Evolutionary conservation across 2,888 invertebrate genomes (phyloP).

Genomic region (Drosophila acutilabella): DNA sequence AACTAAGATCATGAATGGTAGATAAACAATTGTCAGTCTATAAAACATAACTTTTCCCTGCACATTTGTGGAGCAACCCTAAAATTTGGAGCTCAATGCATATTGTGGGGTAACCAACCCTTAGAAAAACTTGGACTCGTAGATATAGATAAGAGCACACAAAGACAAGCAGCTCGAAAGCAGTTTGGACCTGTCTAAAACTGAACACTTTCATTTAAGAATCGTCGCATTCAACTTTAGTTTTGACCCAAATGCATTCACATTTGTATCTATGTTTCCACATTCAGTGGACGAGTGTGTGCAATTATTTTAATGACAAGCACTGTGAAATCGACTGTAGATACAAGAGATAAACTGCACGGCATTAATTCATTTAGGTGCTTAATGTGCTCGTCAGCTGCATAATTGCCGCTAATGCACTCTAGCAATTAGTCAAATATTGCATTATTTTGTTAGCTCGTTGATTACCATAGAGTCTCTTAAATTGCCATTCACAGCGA

Average conservation of each 20-base stretch:
- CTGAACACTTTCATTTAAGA: constrained; percentile 22
- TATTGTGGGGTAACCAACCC: neutral
- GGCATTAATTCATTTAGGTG: constrained; percentile 45
- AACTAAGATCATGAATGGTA: neutral
- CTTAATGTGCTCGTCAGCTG: constrained; percentile 42
- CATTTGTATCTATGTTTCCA: constrained; percentile 18
- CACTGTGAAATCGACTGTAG: constrained; percentile 20
- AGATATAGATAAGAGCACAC: constrained; percentile 25
- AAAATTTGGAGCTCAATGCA: neutral
- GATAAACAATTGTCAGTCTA: neutral
- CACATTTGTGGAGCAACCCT: constrained; percentile 20
- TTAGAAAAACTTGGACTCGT: neutral
- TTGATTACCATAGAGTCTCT: constrained; percentile 17
- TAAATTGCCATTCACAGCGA: constrained; percentile 29
- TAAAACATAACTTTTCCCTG: neutral
- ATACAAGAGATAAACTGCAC: constrained; percentile 44
- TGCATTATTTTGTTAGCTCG: constrained; percentile 31
- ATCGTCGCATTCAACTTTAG: constrained; percentile 49
- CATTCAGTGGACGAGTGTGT: constrained; percentile 1
- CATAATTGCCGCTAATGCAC: constrained; percentile 77
- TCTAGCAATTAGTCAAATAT: constrained; percentile 67
- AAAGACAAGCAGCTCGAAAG: constrained; percentile 40
- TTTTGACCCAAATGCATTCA: constrained; percentile 54
- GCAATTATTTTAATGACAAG: constrained; percentile 59
- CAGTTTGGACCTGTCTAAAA: constrained; percentile 19